Evolutionary conservation across 2,113 vertebrate genomes (phyloP).

Genomic region (Azemiops feae): DNA sequence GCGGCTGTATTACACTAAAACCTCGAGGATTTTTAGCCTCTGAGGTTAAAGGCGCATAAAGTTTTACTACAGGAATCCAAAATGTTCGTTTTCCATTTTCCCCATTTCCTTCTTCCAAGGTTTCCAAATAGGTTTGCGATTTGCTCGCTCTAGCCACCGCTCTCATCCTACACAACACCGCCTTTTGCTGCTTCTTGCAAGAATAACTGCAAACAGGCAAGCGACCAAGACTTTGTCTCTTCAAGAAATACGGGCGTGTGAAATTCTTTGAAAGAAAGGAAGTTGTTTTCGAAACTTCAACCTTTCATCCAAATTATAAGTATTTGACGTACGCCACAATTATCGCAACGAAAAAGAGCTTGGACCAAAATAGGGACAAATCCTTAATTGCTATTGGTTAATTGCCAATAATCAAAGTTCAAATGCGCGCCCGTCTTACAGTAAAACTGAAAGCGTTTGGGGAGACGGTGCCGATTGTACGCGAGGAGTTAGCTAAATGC

Average conservation of each 20-base stretch:
- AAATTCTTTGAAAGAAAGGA: constrained; percentile 18
- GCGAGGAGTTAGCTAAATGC: constrained; percentile 4
- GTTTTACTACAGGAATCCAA: constrained; percentile 57
- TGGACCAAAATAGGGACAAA: background rate
- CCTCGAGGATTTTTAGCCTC: constrained; percentile 43
- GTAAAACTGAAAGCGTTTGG: constrained; percentile 57
- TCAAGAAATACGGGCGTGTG: background rate
- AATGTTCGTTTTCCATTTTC: constrained; percentile 40
- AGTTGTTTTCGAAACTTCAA: constrained; percentile 51
- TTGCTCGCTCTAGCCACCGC: constrained; percentile 30
- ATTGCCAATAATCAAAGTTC: constrained; percentile 53
- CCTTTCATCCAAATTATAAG: constrained; percentile 32
- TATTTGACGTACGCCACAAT: background rate
- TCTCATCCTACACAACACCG: background rate
- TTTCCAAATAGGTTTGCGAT: constrained; percentile 36
- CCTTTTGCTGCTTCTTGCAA: constrained; percentile 30
- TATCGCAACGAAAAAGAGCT: background rate
- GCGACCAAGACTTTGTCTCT: background rate
- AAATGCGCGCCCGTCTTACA: constrained; percentile 5
- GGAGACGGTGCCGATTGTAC: constrained; percentile 20
- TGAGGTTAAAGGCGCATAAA: constrained; percentile 52
- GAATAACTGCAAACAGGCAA: background rate
- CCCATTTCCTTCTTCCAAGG: constrained; percentile 39
- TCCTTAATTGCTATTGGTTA: constrained; percentile 17
- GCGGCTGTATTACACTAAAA: constrained; percentile 51